Evolutionary conservation across 2,113 vertebrate species (phyloP).

Genomic region (Leucoraja erinaceus): DNA sequence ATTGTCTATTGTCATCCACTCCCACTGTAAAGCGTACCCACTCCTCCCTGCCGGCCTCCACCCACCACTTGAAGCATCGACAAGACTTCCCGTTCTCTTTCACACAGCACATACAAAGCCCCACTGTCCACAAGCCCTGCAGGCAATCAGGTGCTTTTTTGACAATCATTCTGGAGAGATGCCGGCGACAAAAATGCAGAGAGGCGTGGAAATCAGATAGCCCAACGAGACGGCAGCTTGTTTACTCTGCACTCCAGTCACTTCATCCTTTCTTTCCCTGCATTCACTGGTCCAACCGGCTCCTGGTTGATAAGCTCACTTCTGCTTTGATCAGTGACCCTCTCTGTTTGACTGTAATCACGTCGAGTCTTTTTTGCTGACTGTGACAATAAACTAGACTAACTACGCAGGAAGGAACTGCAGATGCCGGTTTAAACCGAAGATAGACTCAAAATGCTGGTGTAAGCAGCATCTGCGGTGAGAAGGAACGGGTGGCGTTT

Average conservation of each 20-base stretch:
- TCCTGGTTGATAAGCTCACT: neutral
- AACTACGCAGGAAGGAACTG: too few species aligned
- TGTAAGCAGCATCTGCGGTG: too few species aligned
- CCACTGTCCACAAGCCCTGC: too few species aligned
- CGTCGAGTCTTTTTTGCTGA: too few species aligned
- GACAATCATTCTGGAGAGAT: neutral
- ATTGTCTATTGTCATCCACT: neutral
- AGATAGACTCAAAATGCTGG: too few species aligned
- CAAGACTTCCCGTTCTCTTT: neutral
- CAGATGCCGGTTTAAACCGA: too few species aligned
- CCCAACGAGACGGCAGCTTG: neutral
- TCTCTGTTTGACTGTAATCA: too few species aligned
- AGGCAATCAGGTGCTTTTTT: neutral
- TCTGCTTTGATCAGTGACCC: neutral
- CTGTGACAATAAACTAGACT: too few species aligned
- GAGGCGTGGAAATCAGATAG: neutral
- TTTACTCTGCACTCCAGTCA: neutral
- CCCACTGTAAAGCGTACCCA: neutral
- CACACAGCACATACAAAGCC: neutral
- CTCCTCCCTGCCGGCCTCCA: neutral
- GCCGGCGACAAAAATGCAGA: neutral
- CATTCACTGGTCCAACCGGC: neutral
- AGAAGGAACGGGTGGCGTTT: too few species aligned
- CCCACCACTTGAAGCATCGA: too few species aligned
- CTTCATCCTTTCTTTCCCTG: neutral